Conservation (phyloP, 2,113 vertebrate species). For the Galbula dea region DNA sequence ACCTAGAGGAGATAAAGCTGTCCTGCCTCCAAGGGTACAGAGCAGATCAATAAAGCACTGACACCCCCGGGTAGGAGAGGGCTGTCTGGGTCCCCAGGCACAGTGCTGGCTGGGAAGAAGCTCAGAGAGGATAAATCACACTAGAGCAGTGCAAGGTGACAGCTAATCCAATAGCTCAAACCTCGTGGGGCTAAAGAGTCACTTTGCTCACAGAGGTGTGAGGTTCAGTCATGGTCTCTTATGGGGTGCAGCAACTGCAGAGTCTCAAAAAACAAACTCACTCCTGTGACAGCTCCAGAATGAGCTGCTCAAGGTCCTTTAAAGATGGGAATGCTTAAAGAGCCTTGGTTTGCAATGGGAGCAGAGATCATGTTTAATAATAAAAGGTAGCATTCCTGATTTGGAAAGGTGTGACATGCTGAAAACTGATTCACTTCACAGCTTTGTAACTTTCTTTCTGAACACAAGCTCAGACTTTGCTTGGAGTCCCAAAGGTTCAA, state of each 20-base stretch:
- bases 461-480: not conserved
- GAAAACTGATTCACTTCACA: constrained; percentile 3
- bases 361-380: not conserved
- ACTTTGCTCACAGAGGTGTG: not conserved
- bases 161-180: not conserved
- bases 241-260: not conserved
- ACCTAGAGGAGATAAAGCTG: not conserved
- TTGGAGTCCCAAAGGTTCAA: constrained; percentile 20
- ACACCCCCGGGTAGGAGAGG: not conserved
- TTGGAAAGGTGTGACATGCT: not conserved
- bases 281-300: not conserved
- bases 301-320: not conserved
- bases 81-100: not conserved
- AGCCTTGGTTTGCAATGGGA: not conserved
- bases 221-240: not conserved
- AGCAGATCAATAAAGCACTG: not conserved
- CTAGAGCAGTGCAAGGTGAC: not conserved
- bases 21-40: not conserved
- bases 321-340: not conserved
- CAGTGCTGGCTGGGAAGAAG: not conserved
- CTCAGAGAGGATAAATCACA: not conserved
- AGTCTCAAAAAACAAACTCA: not conserved
- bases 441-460: constrained; percentile 7
- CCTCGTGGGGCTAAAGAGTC: not conserved
- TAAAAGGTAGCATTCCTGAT: not conserved